Conservation (phyloP, 2,113 vertebrate species). For the Corapipo altera region DNA sequence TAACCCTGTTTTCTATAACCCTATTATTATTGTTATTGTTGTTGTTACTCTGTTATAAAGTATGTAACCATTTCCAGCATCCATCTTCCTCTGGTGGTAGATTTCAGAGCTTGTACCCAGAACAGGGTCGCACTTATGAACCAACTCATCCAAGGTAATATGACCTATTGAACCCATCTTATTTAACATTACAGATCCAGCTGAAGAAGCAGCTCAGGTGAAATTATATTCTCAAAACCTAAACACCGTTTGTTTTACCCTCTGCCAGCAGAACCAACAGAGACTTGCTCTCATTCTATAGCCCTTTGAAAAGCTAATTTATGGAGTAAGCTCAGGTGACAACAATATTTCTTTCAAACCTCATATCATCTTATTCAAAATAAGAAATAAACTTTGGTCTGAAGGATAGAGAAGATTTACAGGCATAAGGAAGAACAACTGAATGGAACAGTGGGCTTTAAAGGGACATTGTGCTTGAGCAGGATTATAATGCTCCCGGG, state of each 20-base stretch:
- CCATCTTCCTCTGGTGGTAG: neutral
- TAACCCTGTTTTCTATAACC: neutral
- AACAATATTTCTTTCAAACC: neutral
- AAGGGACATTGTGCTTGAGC: slow-evolving; percentile 16
- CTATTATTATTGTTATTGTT: neutral
- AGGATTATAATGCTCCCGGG: slow-evolving; percentile 38
- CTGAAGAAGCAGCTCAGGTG: neutral
- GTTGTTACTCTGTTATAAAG: neutral
- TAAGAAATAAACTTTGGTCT: neutral
- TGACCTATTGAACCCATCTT: neutral
- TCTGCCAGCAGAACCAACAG: neutral
- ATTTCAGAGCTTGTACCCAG: neutral
- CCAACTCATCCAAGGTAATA: neutral
- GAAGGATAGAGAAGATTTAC: neutral
- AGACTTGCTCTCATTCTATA: neutral
- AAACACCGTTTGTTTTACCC: neutral
- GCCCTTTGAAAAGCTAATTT: neutral
- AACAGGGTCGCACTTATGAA: neutral
- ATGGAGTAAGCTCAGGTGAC: neutral
- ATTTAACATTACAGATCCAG: neutral
- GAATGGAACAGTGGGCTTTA: slow-evolving; percentile 8
- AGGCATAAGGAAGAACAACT: neutral
- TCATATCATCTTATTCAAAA: neutral
- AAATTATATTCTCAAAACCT: slow-evolving; percentile 24
- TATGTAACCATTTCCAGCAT: neutral